Percentiles rank a stretch among this genome's conserved stretches.
Evolutionary conservation across 1,140 invertebrate species (phyloP).

Genomic region (Saccostrea echinata): DNA sequence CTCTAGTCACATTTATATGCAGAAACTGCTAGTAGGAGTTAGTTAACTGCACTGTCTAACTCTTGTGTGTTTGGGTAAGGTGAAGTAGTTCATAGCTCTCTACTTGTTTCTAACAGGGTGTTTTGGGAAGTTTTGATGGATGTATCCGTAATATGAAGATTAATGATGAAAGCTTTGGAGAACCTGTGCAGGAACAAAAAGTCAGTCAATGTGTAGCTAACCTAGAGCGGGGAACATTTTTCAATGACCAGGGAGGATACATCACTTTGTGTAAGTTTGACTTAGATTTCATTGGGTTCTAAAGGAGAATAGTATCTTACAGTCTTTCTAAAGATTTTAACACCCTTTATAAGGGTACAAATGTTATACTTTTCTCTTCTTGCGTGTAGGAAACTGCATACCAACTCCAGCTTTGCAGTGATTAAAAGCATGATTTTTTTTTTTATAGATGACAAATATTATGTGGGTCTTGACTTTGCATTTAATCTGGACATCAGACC

Average conservation of each 20-base stretch:
- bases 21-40: too few relatives aligned
- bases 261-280: conserved; percentile 84
- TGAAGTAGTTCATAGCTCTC: not conserved
- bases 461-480: conserved; percentile 88
- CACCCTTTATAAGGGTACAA: too few relatives aligned
- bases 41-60: too few relatives aligned
- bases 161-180: conserved; percentile 85
- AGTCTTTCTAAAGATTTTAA: too few relatives aligned
- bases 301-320: too few relatives aligned
- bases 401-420: too few relatives aligned
- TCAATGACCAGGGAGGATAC: conserved; percentile 87
- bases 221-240: conserved; percentile 93
- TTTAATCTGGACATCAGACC: conserved; percentile 94
- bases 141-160: conserved; percentile 90
- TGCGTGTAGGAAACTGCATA: too few relatives aligned
- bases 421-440: not conserved
- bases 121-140: conserved; percentile 88
- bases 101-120: conserved; percentile 78
- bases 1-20: too few relatives aligned
- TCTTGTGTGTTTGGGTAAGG: too few relatives aligned
- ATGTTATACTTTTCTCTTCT: too few relatives aligned
- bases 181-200: conserved; percentile 79
- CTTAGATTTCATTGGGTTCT: too few relatives aligned
- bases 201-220: conserved; percentile 87
- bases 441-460: conserved; percentile 84